Evolutionary conservation across 2,113 vertebrate genomes (phyloP), one percentile per base, ranked within the genome.

Genomic region (Fulmarus glacialis): DNA sequence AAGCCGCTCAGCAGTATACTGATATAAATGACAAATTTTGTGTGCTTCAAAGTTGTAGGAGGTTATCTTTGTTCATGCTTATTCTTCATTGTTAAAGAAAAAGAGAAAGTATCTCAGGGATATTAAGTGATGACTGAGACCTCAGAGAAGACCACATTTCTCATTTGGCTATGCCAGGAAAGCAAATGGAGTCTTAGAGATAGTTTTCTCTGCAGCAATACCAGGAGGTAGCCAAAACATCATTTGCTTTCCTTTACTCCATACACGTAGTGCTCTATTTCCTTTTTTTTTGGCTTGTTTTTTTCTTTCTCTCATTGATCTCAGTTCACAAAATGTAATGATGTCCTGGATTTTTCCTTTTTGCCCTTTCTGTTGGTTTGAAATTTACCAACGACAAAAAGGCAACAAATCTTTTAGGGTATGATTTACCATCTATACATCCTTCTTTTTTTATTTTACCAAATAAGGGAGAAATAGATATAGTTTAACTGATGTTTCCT

Each of bases 231-330:
- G 15, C 5, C 7, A 36, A 82, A 84, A 36, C 1, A 27, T 16
- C 3, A 0, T 55, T 84, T 74, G 2, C 2, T 79, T 88, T 70
- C 11, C 1, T 80, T 67, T 71, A 40, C 10, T 67, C 27, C 8
- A 10, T 22, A 34, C 3, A 56, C 1, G 1, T 11, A 60, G 50
- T 22, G 14, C 1, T 42, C 53, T 20, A 17, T n/a, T 29, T 36
- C 18, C 7, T 29, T 59, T 43, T 13, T 14, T 21, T 58, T 12
- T 15, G 0, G 0, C 4, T 34, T 68, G 1, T 55, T 82, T 3
- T 48, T 73, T 50, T 32, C 13, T 32, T 60, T 68, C 12, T 58
- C 12, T 20, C 4, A 0, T 47, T 74, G 21, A 72, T 53, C 15
- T 55, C 7, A 8, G 7, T 52, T 81, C 8, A 70, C 42, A 72